Conservation (phyloP, 1,140 invertebrate genomes). For the Sesamia nonagrioides region DNA sequence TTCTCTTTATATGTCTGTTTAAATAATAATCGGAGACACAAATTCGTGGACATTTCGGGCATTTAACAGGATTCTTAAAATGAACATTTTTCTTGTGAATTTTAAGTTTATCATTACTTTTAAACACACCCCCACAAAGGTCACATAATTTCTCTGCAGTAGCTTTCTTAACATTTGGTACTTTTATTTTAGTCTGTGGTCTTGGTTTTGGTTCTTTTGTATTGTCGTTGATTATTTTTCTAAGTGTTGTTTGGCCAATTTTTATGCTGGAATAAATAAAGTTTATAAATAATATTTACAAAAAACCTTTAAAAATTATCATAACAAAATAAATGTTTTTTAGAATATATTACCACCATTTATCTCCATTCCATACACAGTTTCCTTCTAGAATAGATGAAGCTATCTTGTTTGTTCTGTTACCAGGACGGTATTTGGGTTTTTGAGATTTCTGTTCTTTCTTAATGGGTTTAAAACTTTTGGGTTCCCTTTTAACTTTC, state of each 20-base stretch:
- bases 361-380: slow-evolving; percentile 73
- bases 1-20: slow-evolving; percentile 78
- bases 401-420: slow-evolving; percentile 68
- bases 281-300: no score
- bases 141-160: slow-evolving; percentile 75
- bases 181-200: slow-evolving; percentile 56
- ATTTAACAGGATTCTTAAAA: slow-evolving; percentile 67
- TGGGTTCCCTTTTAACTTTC: slow-evolving; percentile 42
- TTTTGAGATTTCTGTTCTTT: slow-evolving; percentile 38
- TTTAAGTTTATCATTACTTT: slow-evolving; percentile 66
- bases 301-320: background rate
- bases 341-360: slow-evolving; percentile 77
- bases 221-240: slow-evolving; percentile 19
- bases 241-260: slow-evolving; percentile 46
- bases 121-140: slow-evolving; percentile 75
- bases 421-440: slow-evolving; percentile 49
- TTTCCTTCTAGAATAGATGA: slow-evolving; percentile 76
- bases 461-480: background rate
- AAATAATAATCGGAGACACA: slow-evolving; percentile 79
- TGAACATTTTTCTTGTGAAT: slow-evolving; percentile 71
- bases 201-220: slow-evolving; percentile 36
- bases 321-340: slow-evolving; percentile 27
- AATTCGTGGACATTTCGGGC: slow-evolving; percentile 71
- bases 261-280: slow-evolving; percentile 61
- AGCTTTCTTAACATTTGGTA: slow-evolving; percentile 60